Conservation (phyloP, 2,888 invertebrate genomes). For the Rhagophthalmus giganteus region DNA sequence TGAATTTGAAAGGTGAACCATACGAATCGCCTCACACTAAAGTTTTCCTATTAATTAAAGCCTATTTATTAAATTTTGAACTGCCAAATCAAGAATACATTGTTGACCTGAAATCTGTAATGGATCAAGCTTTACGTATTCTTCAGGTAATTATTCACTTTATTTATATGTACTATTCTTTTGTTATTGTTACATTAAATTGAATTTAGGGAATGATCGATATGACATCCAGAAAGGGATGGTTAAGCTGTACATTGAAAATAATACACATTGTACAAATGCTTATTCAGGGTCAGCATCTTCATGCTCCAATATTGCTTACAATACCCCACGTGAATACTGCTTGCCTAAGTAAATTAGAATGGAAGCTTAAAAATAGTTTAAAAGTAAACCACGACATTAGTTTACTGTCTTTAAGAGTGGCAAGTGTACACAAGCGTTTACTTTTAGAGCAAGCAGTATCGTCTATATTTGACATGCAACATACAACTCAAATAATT, state of each 20-base stretch:
- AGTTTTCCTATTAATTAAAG: slow-evolving; percentile 89
- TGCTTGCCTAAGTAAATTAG: slow-evolving; percentile 65
- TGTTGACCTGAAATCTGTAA: slow-evolving; percentile 94
- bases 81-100: slow-evolving; percentile 92
- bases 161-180: slow-evolving; percentile 8
- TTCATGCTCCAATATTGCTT: slow-evolving; percentile 72
- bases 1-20: slow-evolving; percentile 67
- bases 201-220: slow-evolving; percentile 91
- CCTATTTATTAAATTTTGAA: slow-evolving; percentile 82
- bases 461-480: slow-evolving; percentile 38
- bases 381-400: neutral
- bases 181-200: slow-evolving; percentile 6
- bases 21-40: slow-evolving; percentile 94
- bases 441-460: slow-evolving; percentile 45
- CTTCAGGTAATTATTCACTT: slow-evolving; percentile 70
- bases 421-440: slow-evolving; percentile 63
- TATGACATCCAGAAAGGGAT: slow-evolving; percentile 86
- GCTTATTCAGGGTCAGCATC: slow-evolving; percentile 89
- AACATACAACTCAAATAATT: slow-evolving; percentile 41
- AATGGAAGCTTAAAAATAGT: slow-evolving; percentile 51
- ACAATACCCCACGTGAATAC: slow-evolving; percentile 77
- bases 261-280: slow-evolving; percentile 84
- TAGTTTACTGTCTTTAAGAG: slow-evolving; percentile 57
- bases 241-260: slow-evolving; percentile 79
- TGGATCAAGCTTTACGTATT: slow-evolving; percentile 95